These are phyloP conservation scores for Hypanus sabinus DNA, from an alignment of 2,113 vertebrate genomes.

Conservation along the genomic window DNA sequence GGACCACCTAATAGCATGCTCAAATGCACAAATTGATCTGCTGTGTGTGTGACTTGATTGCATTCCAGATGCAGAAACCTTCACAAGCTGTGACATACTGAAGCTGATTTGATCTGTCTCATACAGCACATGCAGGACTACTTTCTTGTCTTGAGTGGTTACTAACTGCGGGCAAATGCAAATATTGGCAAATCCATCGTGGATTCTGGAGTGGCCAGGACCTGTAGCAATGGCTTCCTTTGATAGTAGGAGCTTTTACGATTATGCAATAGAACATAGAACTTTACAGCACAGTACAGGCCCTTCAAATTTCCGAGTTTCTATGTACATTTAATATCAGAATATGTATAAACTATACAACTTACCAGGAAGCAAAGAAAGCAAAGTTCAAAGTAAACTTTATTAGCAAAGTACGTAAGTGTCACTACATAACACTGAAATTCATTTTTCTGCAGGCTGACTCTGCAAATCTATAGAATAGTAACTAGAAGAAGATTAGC, in stretches of 20 bases:
- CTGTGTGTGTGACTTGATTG: not conserved
- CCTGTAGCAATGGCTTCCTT: not conserved
- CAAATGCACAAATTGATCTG: not conserved
- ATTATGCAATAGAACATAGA: too few species aligned
- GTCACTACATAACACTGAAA: too few species aligned
- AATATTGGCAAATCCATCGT: not conserved
- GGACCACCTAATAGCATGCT: not conserved
- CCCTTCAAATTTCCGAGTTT: too few species aligned
- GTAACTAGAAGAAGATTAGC: too few species aligned
- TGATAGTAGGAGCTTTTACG: not conserved
- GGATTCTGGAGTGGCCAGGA: not conserved
- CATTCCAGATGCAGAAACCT: not conserved
- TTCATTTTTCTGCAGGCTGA: too few species aligned
- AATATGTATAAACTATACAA: too few species aligned
- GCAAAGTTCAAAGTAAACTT: too few species aligned
- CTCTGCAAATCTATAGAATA: too few species aligned
- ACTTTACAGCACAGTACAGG: too few species aligned
- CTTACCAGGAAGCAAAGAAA: too few species aligned
- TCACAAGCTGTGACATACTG: not conserved
- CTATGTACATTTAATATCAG: too few species aligned
- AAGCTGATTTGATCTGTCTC: not conserved
- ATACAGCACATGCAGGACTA: not conserved
- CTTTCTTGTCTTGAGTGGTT: not conserved
- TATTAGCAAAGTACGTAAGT: too few species aligned
- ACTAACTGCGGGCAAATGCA: not conserved